Conservation (phyloP, 2,888 invertebrate species). For the Perithous albicinctus region DNA sequence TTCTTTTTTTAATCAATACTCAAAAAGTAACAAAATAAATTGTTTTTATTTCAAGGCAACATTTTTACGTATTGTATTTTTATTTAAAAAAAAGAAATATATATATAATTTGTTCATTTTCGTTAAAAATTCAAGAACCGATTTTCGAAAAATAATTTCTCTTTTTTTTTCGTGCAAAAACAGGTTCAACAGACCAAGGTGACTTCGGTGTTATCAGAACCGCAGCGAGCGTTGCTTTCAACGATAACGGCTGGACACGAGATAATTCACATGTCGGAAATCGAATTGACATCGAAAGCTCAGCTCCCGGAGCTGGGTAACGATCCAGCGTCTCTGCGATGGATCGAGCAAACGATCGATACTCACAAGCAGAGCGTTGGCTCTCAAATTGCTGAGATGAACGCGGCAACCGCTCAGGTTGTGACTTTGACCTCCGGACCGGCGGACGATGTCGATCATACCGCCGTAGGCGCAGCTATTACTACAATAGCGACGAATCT, state of each 20-base stretch:
- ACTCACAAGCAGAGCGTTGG: conserved; percentile 98
- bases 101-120: neutral
- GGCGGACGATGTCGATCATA: conserved; percentile 96
- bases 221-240: conserved; percentile 96
- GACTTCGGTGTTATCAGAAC: conserved; percentile 94
- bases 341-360: conserved; percentile 97
- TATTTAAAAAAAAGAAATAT: too few relatives aligned
- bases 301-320: conserved; percentile 91
- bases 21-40: neutral
- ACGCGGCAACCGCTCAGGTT: conserved; percentile 99
- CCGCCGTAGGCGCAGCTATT: conserved; percentile 98
- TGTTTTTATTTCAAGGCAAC: neutral
- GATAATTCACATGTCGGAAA: conserved; percentile 94
- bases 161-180: neutral
- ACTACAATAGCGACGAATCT: conserved; percentile 98
- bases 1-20: too few relatives aligned
- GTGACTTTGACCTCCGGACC: conserved; percentile 94
- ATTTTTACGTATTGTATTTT: neutral
- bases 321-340: conserved; percentile 94
- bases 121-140: neutral
- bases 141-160: neutral
- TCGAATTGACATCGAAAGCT: conserved; percentile 88
- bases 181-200: conserved; percentile 94
- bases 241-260: conserved; percentile 96
- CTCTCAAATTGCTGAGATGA: conserved; percentile 99